Evolutionary conservation across 2,113 vertebrate genomes (phyloP).

Genomic region (Eulemur macaco): DNA sequence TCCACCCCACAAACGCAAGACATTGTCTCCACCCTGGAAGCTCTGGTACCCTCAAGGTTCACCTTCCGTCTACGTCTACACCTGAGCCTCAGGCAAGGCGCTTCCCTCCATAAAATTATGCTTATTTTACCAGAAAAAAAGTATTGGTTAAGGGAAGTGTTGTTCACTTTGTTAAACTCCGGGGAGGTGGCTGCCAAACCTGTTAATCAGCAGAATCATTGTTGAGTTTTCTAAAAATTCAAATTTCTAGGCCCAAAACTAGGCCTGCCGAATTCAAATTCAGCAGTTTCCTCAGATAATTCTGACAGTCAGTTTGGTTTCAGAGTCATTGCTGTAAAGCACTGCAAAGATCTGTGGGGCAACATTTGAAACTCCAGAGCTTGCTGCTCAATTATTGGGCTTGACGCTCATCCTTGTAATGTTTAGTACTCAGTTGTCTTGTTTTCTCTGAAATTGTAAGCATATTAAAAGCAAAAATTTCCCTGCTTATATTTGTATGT

Average conservation of each 20-base stretch:
- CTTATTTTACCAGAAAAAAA: neutral
- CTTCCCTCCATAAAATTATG: neutral
- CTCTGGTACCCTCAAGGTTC: neutral
- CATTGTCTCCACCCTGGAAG: neutral
- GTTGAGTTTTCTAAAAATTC: neutral
- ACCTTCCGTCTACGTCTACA: neutral
- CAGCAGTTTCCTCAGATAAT: neutral
- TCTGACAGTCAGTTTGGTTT: neutral
- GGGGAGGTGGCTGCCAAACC: neutral
- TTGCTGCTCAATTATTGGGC: neutral
- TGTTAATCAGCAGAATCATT: neutral
- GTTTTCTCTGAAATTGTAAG: neutral
- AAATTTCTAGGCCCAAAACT: neutral
- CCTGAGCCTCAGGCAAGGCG: neutral
- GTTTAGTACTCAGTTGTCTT: neutral
- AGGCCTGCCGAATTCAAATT: neutral
- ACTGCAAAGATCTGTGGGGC: neutral
- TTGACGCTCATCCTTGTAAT: neutral
- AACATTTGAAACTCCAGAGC: neutral
- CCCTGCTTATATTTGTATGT: neutral
- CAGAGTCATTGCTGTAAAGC: neutral
- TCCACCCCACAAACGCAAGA: fast-evolving
- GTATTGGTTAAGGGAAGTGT: neutral
- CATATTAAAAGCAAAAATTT: neutral
- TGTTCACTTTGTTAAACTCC: neutral